Conservation (phyloP, 2,797 vertebrate species). For the Galaxias olidus region DNA sequence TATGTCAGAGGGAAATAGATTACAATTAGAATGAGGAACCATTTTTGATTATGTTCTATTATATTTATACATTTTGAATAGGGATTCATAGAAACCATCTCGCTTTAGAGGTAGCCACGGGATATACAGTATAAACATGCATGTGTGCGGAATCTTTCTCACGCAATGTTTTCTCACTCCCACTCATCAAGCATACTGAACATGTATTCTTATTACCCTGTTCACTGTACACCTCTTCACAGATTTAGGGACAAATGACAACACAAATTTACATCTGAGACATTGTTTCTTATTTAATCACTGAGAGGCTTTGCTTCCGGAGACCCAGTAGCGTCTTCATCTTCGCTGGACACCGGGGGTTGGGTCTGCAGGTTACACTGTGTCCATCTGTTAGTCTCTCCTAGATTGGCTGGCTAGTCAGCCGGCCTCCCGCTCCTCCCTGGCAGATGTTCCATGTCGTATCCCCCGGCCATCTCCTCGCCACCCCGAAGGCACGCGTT, state of each 20-base stretch:
- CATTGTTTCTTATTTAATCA: too few species aligned
- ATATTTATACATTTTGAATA: neutral
- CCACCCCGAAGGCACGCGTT: neutral
- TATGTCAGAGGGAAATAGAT: neutral
- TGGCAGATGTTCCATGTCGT: constrained; percentile 4
- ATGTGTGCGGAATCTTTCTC: neutral
- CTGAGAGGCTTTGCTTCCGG: too few species aligned
- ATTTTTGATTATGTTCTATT: constrained; percentile 25
- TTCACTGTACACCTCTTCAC: neutral
- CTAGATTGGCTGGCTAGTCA: neutral
- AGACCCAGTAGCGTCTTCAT: too few species aligned
- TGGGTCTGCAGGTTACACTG: too few species aligned
- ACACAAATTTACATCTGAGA: too few species aligned
- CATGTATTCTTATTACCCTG: constrained; percentile 16
- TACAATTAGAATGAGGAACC: neutral
- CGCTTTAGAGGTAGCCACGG: too few species aligned
- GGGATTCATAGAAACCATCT: too few species aligned
- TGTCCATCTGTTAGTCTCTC: too few species aligned
- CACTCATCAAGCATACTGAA: neutral
- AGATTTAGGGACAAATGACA: neutral
- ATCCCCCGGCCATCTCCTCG: neutral
- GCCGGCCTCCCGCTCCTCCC: constrained; percentile 1
- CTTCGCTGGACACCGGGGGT: too few species aligned
- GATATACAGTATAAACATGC: too few species aligned
- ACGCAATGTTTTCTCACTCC: neutral